Evolutionary conservation across 2,797 vertebrate species (phyloP).

Genomic region (Poecilia wingei): DNA sequence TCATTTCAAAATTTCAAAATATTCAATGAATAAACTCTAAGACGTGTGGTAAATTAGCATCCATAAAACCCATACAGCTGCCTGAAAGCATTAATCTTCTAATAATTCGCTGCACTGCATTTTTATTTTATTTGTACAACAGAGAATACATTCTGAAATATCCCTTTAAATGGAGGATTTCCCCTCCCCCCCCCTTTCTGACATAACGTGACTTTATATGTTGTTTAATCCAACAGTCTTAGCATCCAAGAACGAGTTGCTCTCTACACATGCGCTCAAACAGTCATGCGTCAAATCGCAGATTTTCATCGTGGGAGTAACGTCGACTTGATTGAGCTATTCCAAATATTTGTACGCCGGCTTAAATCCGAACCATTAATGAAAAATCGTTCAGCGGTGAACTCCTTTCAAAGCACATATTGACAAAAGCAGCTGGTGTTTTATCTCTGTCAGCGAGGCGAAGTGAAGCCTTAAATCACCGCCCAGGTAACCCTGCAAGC

Average conservation of each 20-base stretch:
- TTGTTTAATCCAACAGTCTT: background rate
- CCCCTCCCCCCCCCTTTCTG: background rate
- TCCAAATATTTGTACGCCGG: background rate
- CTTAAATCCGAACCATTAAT: slow-evolving; percentile 8
- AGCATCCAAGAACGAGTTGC: background rate
- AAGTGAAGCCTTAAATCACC: slow-evolving; percentile 23
- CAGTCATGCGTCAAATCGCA: background rate
- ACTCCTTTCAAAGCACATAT: slow-evolving; percentile 9
- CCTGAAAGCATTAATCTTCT: background rate
- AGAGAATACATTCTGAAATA: background rate
- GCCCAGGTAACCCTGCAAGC: slow-evolving; percentile 39
- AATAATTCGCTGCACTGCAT: background rate
- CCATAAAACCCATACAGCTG: background rate
- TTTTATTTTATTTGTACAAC: background rate
- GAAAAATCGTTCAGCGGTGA: background rate
- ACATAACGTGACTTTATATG: background rate
- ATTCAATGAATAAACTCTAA: background rate
- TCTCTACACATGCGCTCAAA: background rate
- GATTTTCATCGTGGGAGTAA: background rate
- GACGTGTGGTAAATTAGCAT: background rate
- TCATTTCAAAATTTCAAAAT: background rate
- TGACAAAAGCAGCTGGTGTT: slow-evolving; percentile 12
- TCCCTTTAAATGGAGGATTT: background rate
- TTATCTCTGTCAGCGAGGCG: slow-evolving; percentile 12
- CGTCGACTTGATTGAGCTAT: background rate